A percentile compares a stretch with the other conserved stretches of the same genome.
phyloP scores from a whole-genome alignment of 2,113 vertebrate species.

The Reinhardtius hippoglossoides region DNA sequence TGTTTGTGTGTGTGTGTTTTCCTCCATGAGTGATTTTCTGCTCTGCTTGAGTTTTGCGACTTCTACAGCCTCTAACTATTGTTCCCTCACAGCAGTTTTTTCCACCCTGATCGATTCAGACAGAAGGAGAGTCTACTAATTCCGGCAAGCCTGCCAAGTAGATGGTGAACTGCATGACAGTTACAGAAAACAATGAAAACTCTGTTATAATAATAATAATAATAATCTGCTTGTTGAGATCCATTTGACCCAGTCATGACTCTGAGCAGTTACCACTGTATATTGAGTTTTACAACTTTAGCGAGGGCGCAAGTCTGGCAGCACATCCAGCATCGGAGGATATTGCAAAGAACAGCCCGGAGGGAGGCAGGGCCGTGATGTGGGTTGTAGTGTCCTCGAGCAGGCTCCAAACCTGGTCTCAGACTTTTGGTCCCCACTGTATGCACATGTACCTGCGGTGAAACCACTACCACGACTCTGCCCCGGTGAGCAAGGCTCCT shows the following conservation, averaged over 20 bases:
- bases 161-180: too few species aligned
- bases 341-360: conserved; percentile 33
- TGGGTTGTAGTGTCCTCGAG: conserved; percentile 47
- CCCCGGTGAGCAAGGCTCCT: conserved; percentile 27
- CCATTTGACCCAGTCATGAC: background rate
- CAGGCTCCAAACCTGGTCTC: background rate
- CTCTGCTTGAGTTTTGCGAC: background rate
- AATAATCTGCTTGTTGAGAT: background rate
- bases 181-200: too few species aligned
- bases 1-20: too few species aligned
- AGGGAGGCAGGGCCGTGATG: conserved; percentile 21
- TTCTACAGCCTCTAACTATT: background rate
- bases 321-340: conserved; percentile 41
- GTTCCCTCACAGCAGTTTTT: background rate
- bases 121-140: background rate
- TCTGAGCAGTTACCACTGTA: background rate
- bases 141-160: too few species aligned
- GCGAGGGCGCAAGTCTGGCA: conserved; percentile 21
- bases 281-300: conserved; percentile 27
- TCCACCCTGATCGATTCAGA: background rate
- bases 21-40: background rate
- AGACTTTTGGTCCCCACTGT: background rate
- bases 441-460: conserved; percentile 55
- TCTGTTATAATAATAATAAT: too few species aligned
- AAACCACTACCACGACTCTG: conserved; percentile 33